phyloP scores from a whole-genome alignment of 2,797 vertebrate genomes.

The Danio tinwini region DNA sequence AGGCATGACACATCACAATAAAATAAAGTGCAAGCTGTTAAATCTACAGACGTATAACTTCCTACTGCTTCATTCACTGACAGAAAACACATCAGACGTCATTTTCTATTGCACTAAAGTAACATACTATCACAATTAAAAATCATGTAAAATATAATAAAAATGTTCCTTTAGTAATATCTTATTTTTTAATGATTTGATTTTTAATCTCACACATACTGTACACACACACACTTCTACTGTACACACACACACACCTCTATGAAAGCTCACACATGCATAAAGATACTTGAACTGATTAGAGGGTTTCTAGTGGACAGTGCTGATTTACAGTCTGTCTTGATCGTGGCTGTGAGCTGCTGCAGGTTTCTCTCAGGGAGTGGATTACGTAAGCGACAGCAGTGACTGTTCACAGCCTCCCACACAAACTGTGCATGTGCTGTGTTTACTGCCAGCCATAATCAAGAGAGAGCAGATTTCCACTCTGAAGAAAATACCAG shows the following conservation, averaged over 20 bases:
- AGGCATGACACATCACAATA: background rate
- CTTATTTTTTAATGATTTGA: background rate
- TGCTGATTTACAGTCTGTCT: background rate
- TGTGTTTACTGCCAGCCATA: constrained; percentile 9
- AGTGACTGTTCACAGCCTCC: constrained; percentile 12
- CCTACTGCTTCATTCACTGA: background rate
- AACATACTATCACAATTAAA: background rate
- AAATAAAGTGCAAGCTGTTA: background rate
- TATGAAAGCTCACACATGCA: background rate
- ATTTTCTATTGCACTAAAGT: background rate
- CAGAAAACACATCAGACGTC: background rate
- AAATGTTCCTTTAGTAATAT: background rate
- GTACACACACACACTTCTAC: too few species aligned
- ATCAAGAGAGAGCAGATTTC: background rate
- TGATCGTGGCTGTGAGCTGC: background rate
- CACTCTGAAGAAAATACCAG: constrained; percentile 3
- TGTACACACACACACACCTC: background rate
- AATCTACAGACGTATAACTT: background rate
- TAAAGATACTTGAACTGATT: background rate
- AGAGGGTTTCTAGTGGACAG: background rate
- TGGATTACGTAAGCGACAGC: background rate
- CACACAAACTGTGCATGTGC: constrained; percentile 11
- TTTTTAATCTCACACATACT: background rate
- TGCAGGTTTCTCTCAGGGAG: background rate
- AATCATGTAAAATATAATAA: background rate